These are phyloP conservation scores for Grallaria varia DNA, from an alignment of 2,113 vertebrate genomes.

Conservation along the genomic window DNA sequence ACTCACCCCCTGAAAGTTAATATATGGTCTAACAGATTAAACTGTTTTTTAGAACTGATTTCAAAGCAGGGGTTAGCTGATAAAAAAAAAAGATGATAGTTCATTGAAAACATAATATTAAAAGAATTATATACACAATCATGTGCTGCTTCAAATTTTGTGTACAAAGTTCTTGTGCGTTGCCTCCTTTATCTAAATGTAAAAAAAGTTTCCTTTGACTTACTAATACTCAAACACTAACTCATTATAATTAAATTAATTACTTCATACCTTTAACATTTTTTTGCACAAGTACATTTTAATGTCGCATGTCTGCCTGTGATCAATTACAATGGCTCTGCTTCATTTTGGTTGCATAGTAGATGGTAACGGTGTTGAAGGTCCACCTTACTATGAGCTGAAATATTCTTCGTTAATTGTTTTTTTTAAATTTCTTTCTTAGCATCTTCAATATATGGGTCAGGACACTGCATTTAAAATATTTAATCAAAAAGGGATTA, in stretches of 20 bases:
- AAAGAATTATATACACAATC: not conserved
- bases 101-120: not conserved
- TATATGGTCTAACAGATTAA: not conserved
- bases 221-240: not conserved
- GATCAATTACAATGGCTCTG: not conserved
- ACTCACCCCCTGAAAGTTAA: not conserved
- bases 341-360: not conserved
- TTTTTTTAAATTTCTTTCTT: not conserved
- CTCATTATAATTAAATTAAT: not conserved
- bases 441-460: not conserved
- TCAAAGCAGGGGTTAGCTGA: not conserved
- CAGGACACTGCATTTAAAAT: not conserved
- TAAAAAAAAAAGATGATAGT: not conserved
- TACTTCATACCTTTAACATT: not conserved
- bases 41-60: not conserved
- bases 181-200: not conserved
- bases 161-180: not conserved
- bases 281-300: not conserved
- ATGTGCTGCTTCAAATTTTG: not conserved
- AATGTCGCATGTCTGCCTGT: not conserved
- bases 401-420: not conserved
- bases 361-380: not conserved
- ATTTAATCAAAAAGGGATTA: not conserved
- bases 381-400: not conserved
- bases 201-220: not conserved